Percentiles rank a stretch among this genome's conserved stretches.
Evolutionary conservation across 2,888 invertebrate genomes (phyloP).

Genomic region (Spisula subtruncata): DNA sequence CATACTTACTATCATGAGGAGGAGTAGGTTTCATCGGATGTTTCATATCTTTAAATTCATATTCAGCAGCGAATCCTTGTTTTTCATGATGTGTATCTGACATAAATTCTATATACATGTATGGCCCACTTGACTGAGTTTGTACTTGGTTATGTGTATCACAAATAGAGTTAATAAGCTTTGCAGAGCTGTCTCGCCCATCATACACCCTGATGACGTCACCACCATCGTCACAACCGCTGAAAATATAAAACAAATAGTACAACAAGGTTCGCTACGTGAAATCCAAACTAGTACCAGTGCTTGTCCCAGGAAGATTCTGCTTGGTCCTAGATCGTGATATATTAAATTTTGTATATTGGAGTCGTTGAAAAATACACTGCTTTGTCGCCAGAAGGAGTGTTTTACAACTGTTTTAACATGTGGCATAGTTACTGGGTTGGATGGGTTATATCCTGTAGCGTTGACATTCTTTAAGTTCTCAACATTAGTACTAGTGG

Average conservation of each 20-base stretch:
- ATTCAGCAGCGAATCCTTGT: constrained; percentile 83
- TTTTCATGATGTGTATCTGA: constrained; percentile 75
- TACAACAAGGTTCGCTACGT: neutral
- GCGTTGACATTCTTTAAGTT: too few species aligned
- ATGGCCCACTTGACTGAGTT: constrained; percentile 75
- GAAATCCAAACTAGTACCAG: too few species aligned
- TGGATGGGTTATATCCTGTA: too few species aligned
- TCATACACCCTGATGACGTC: constrained; percentile 81
- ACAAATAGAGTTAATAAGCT: constrained; percentile 77
- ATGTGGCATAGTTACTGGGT: too few species aligned
- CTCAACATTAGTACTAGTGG: too few species aligned
- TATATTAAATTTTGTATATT: too few species aligned
- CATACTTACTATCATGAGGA: constrained; percentile 28
- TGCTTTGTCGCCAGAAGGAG: too few species aligned
- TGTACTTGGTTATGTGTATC: constrained; percentile 77
- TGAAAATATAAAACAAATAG: constrained; percentile 26
- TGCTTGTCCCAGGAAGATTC: too few species aligned
- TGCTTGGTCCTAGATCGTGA: too few species aligned
- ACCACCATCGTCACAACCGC: constrained; percentile 77
- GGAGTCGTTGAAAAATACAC: too few species aligned
- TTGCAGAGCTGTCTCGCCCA: constrained; percentile 73
- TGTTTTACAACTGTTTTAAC: too few species aligned
- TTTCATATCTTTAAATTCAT: constrained; percentile 59
- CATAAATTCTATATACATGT: constrained; percentile 80
- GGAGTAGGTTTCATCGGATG: neutral